phyloP scores from a whole-genome alignment of 2,888 invertebrate species.

The Phoronis australis region DNA sequence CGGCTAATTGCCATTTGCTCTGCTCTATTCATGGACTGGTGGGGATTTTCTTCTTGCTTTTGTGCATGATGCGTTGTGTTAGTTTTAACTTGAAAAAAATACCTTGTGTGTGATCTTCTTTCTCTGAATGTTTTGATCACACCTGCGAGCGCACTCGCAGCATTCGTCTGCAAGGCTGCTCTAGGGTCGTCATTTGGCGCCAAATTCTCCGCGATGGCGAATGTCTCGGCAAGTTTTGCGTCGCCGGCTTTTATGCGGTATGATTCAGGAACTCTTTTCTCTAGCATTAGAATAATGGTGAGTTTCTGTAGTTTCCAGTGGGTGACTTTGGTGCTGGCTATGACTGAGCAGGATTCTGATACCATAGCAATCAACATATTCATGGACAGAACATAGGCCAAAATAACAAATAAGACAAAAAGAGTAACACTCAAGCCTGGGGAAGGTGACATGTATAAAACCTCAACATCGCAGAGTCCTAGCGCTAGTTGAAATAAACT shows the following conservation, averaged over 20 bases:
- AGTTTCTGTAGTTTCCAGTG: slow-evolving; percentile 28
- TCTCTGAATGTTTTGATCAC: too few relatives aligned
- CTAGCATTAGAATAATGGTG: slow-evolving; percentile 25
- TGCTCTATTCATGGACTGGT: too few relatives aligned
- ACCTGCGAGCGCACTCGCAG: too few relatives aligned
- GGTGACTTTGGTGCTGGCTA: slow-evolving; percentile 23
- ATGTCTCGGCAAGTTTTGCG: too few relatives aligned
- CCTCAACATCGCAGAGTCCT: slow-evolving; percentile 22
- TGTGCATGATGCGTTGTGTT: too few relatives aligned
- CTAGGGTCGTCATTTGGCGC: too few relatives aligned
- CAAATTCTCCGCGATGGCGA: too few relatives aligned
- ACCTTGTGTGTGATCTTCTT: too few relatives aligned
- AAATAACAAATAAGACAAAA: slow-evolving; percentile 23
- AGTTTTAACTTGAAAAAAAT: too few relatives aligned
- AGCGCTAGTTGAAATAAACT: slow-evolving; percentile 32
- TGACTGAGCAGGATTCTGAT: slow-evolving; percentile 31
- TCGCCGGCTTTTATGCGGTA: neutral
- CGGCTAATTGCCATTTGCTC: too few relatives aligned
- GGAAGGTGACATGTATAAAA: slow-evolving; percentile 19
- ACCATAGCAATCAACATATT: slow-evolving; percentile 38
- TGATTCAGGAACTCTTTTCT: slow-evolving; percentile 3
- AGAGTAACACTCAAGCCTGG: slow-evolving; percentile 26
- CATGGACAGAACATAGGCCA: slow-evolving; percentile 30
- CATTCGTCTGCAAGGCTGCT: too few relatives aligned
- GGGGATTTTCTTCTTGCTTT: too few relatives aligned